Base-by-base conservation (phyloP, 2,888 invertebrate genomes). In the Plebejus melissa region DNA sequence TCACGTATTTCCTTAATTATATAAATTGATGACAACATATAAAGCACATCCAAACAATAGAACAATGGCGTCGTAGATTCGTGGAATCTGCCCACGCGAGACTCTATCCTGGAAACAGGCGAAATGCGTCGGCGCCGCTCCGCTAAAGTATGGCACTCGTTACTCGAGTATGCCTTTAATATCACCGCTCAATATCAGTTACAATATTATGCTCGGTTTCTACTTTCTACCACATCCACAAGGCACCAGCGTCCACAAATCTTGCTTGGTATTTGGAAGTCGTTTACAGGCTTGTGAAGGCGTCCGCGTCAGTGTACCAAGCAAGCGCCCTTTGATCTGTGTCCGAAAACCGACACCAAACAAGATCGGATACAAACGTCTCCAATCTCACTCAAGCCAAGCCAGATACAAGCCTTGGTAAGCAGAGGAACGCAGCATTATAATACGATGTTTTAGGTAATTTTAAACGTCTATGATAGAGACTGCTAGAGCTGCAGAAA, bases 51-150 rank as follows among this genome's bases (percentile, higher is more conserved):
- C 78, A 76, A 76, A 54, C 57, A 71, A 74, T 72, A 38, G 71
- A 76, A 75, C 76, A 75, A 71, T 76, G 65, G 50, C 60, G 75
- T 76, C 76, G 75, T 75, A 75, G 60, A 77, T 76, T 81, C 82
- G 79, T 77, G 82, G 82, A 80, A 77, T 78, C 80, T 80, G 79
- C 91, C 91, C 85, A 91, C 91, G 88, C 90, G 82, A 79, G 79
- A 77, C 78, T 82, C 82, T 81, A 82, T 79, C 84, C 84, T 77
- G 81, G 81, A 83, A 85, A 85, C 86, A 84, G 84, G 83, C 83
- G 83, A 83, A 83, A 83, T 83, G 85, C 87, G 85, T 84, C 82
- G 81, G 85, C 87, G 87, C 88, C 71, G 71, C 75, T 76, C 76
- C 77, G 76, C 77, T 79, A 77, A 77, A 41, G 75, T 76, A 72